These are phyloP conservation scores for Cactoblastis cactorum DNA, from an alignment of 2,888 invertebrate species.

Conservation along the genomic window DNA sequence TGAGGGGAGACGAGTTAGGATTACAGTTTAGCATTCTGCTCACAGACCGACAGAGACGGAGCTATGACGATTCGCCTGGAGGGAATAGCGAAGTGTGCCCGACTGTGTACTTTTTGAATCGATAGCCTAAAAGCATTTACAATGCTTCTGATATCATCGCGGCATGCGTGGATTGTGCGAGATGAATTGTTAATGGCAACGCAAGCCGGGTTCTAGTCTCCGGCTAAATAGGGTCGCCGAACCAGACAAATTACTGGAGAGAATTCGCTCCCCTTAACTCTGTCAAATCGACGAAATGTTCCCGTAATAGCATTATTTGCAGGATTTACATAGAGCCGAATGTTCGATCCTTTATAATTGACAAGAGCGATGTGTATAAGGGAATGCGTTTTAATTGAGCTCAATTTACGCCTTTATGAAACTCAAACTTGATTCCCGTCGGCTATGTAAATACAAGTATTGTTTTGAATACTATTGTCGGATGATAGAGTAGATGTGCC, in stretches of 20 bases:
- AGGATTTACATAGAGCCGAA: slow-evolving; percentile 46
- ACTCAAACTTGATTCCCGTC: slow-evolving; percentile 38
- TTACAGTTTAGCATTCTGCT: slow-evolving; percentile 51
- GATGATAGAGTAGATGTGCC: slow-evolving; percentile 29
- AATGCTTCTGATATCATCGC: slow-evolving; percentile 40
- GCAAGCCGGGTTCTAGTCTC: slow-evolving; percentile 36
- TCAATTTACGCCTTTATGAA: slow-evolving; percentile 46
- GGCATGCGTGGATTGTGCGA: slow-evolving; percentile 45
- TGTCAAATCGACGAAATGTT: slow-evolving; percentile 46
- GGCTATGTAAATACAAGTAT: slow-evolving; percentile 41
- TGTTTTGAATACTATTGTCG: slow-evolving; percentile 37
- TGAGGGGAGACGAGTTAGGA: slow-evolving; percentile 40
- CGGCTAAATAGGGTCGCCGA: slow-evolving; percentile 54
- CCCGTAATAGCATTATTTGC: slow-evolving; percentile 57
- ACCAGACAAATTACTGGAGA: slow-evolving; percentile 59
- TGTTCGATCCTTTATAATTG: slow-evolving; percentile 44
- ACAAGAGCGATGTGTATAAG: slow-evolving; percentile 33
- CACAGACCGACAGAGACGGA: slow-evolving; percentile 48
- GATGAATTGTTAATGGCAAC: slow-evolving; percentile 57
- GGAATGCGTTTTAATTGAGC: slow-evolving; percentile 41
- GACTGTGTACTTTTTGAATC: slow-evolving; percentile 45
- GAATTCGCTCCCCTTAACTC: slow-evolving; percentile 42
- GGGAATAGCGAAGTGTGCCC: slow-evolving; percentile 44
- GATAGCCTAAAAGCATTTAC: slow-evolving; percentile 46
- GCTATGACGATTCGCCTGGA: slow-evolving; percentile 39